These are phyloP conservation scores for Phlogophora meticulosa DNA, from an alignment of 2,888 invertebrate genomes.

Conservation along the genomic window DNA sequence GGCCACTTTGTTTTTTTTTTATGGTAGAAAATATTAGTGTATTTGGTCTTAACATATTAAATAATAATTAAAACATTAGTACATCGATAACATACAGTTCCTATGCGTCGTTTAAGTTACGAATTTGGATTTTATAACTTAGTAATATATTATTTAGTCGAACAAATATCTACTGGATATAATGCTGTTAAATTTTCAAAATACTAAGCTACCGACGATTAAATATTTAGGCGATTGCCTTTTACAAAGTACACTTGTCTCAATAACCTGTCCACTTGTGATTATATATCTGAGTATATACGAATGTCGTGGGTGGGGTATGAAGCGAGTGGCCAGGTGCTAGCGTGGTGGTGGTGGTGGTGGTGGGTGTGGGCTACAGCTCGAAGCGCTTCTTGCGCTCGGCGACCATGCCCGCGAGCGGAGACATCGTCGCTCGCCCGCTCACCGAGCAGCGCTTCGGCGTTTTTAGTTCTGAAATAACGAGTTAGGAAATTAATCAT, in stretches of 20 bases:
- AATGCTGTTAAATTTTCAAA: conserved; percentile 42
- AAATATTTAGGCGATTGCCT: conserved; percentile 24
- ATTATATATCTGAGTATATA: conserved; percentile 54
- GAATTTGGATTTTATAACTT: conserved; percentile 57
- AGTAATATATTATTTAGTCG: conserved; percentile 43
- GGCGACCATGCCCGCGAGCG: conserved; percentile 94
- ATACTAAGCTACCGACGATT: conserved; percentile 49
- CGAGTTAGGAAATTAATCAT: too few relatives aligned
- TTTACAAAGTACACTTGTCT: conserved; percentile 29
- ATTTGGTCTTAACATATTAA: conserved; percentile 68
- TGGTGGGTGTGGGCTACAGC: conserved; percentile 71
- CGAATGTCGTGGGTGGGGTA: conserved; percentile 41
- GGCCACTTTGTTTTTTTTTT: conserved; percentile 78
- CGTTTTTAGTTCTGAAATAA: conserved; percentile 82
- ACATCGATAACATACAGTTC: conserved; percentile 48
- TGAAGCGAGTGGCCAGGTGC: conserved; percentile 86
- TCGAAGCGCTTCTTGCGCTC: conserved; percentile 94
- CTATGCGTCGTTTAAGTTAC: conserved; percentile 30
- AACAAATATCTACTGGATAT: conserved; percentile 51
- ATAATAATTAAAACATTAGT: conserved; percentile 59
- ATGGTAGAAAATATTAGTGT: conserved; percentile 66
- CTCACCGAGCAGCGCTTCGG: conserved; percentile 83
- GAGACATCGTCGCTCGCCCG: conserved; percentile 85
- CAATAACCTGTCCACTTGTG: conserved; percentile 44
- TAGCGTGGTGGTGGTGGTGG: conserved; percentile 82